Percentiles rank a stretch among this genome's conserved stretches.
phyloP scores from a whole-genome alignment of 1,140 invertebrate species.

The Melipona quadrifasciata region DNA sequence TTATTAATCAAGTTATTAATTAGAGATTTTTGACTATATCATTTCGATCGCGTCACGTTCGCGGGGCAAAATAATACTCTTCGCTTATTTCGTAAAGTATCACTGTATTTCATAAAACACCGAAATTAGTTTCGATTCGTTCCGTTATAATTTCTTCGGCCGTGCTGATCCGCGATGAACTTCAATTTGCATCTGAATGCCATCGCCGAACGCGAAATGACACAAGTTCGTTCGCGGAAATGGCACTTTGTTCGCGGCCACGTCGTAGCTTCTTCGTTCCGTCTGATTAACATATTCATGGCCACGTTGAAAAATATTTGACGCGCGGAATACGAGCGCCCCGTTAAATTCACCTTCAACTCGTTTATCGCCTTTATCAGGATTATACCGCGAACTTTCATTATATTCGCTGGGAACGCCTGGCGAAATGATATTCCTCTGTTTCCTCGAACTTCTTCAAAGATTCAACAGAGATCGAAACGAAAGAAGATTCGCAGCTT shows the following conservation, averaged over 20 bases:
- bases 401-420: not conserved
- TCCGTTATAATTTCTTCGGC: not conserved
- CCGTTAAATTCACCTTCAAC: conserved; percentile 26
- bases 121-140: conserved; percentile 22
- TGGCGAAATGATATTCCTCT: not conserved
- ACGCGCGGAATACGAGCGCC: conserved; percentile 27
- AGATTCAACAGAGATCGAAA: too few species aligned
- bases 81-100: too few species aligned
- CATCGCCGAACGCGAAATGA: conserved; percentile 23
- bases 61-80: not conserved
- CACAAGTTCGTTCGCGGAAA: conserved; percentile 13
- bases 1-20: too few species aligned
- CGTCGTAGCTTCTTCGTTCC: not conserved
- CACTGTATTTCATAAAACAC: not conserved
- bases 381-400: not conserved
- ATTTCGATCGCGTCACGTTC: not conserved
- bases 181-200: conserved; percentile 49
- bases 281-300: conserved; percentile 45
- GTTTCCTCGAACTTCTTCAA: too few species aligned
- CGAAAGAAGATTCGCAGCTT: too few species aligned
- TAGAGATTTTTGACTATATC: not conserved
- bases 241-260: conserved; percentile 22
- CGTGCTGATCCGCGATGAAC: not conserved
- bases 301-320: conserved; percentile 32
- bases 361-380: conserved; percentile 1